These are phyloP conservation scores for Mastigias papua DNA, from an alignment of 30 jellyfish, hydroid and myxozoan species.

Conservation along the genomic window DNA sequence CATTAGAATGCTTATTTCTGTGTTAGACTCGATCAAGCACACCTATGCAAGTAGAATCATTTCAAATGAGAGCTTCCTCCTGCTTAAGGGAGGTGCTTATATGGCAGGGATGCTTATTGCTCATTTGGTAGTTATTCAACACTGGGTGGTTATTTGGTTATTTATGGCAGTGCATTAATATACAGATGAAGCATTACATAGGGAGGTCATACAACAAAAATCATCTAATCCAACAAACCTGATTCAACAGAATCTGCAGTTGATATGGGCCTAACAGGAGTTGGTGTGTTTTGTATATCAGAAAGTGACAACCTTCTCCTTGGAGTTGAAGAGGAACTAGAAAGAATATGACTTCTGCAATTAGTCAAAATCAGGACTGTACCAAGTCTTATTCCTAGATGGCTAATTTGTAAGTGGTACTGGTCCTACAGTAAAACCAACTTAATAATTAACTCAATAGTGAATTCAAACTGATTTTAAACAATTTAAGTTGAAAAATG, in stretches of 20 bases:
- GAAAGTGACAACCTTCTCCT: slow-evolving; percentile 84
- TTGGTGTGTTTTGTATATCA: slow-evolving; percentile 74
- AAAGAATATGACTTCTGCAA: no score
- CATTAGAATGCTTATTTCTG: no score
- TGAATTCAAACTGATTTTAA: not conserved
- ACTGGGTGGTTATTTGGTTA: not conserved
- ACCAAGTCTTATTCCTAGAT: not conserved
- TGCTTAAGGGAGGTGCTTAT: no score
- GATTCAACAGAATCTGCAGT: slow-evolving; percentile 87
- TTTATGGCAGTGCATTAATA: no score
- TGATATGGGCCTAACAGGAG: slow-evolving; percentile 71
- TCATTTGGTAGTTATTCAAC: not conserved
- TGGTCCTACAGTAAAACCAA: not conserved
- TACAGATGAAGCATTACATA: not conserved
- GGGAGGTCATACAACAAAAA: not conserved
- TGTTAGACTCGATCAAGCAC: no score
- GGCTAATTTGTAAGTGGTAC: not conserved
- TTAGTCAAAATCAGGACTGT: not conserved
- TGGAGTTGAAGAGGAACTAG: slow-evolving; percentile 90
- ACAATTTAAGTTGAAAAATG: not conserved
- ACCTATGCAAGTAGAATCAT: no score
- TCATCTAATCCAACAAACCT: slow-evolving; percentile 54
- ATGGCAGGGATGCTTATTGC: no score
- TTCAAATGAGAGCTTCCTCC: no score
- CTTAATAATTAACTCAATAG: not conserved